Base-by-base conservation (phyloP, 1,140 invertebrate genomes). In the Drepana arcuata region DNA sequence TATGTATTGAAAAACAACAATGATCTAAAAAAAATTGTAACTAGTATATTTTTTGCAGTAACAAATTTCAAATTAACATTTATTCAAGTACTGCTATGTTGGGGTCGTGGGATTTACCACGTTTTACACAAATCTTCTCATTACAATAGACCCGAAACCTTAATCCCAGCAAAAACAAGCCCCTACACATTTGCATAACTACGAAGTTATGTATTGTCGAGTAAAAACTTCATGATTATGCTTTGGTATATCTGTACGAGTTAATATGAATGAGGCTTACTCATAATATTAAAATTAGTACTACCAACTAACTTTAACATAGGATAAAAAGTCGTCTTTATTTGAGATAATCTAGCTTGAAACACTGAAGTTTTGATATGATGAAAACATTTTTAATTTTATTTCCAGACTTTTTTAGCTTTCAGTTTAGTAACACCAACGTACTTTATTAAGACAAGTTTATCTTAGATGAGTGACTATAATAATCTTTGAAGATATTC, bases 341-440 rank as follows among this genome's bases (percentile, higher is more conserved):
- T 48, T 48, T 35, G 30, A 28, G 16, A 47, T 37, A 34, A 45
- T 34, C 42, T 47, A 27, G 37, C 24, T 34, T 41, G 15, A 29
- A 47, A 34, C 41, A 47, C 37, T 47, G 27, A 47, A 47, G 33
- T 47, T 46, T 41, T 47, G 28, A 36, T 47, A 47, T 16, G 33
- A 41, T 47, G 37, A 47, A 47, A 40, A 47, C 43, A 47, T 47
- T 47, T 47, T 40, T 15, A 41, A 40, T 47, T 45, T 46, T 40
- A 33, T 32, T n/a, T 34, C 24, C 21, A 26, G n/a, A 24, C 27
- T 46, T 40, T 37, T 40, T 31, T 35, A 39, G 43, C 43, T 46
- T 40, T 46, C 35, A 46, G 34, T 41, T 41, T 47, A 41, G 41
- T 41, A 36, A 47, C 38, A 47, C 26, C 36, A 38, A 27, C 32